Evolutionary conservation across 2,888 invertebrate genomes (phyloP).

Genomic region (Dyspetes luteomarginatus): DNA sequence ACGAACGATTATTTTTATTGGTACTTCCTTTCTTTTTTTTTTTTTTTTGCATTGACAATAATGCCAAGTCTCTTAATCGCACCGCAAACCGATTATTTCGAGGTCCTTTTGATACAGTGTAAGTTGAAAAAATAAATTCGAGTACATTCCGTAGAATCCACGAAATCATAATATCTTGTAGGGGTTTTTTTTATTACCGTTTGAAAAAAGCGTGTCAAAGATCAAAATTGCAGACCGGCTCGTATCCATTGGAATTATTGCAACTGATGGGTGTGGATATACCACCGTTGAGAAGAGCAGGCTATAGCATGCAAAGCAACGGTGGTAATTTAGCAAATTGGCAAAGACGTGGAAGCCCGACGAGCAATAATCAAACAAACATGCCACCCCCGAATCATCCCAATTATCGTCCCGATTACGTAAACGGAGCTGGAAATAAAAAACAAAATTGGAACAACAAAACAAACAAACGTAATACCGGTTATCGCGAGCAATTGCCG

Average conservation of each 20-base stretch:
- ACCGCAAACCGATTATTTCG: no score
- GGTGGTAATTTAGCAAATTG: constrained; percentile 71
- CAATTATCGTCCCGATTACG: constrained; percentile 52
- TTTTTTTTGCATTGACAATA: no score
- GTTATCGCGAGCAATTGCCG: constrained; percentile 70
- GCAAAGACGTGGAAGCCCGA: constrained; percentile 71
- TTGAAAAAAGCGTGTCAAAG: constrained; percentile 54
- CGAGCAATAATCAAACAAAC: constrained; percentile 40
- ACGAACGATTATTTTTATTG: no score
- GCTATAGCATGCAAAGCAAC: constrained; percentile 73
- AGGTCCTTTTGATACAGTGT: constrained; percentile 59
- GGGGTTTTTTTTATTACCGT: constrained; percentile 1
- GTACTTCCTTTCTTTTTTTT: no score
- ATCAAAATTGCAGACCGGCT: constrained; percentile 75
- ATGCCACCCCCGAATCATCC: constrained; percentile 58
- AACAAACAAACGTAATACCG: constrained; percentile 53
- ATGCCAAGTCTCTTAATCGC: no score
- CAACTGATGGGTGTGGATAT: constrained; percentile 78
- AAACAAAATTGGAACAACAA: constrained; percentile 68
- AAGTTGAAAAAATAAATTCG: neutral
- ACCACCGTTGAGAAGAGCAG: constrained; percentile 74
- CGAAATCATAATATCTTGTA: no score
- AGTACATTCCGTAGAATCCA: neutral
- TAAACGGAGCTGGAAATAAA: constrained; percentile 43
- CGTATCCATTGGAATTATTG: constrained; percentile 76